These are phyloP conservation scores for Enteromius paludinosus DNA, from an alignment of 2,797 vertebrate genomes.

Conservation along the genomic window DNA sequence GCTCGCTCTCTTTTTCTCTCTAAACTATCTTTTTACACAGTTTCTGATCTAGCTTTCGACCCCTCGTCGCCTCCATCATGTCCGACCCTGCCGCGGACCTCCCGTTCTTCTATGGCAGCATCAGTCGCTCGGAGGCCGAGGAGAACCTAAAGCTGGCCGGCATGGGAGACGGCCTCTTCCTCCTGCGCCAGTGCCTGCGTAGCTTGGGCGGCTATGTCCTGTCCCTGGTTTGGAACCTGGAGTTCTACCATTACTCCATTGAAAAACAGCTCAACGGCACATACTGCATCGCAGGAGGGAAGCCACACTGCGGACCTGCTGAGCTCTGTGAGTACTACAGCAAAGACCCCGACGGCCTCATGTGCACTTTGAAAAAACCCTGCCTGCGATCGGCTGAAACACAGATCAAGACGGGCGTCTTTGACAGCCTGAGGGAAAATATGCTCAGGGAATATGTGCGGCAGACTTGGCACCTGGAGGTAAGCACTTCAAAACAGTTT, in stretches of 20 bases:
- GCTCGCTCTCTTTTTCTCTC: conserved; percentile 22
- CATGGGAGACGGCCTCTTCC: conserved; percentile 91
- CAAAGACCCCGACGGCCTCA: conserved; percentile 90
- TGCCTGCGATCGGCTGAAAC: conserved; percentile 85
- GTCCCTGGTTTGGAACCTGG: conserved; percentile 86
- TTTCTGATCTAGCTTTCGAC: conserved; percentile 32
- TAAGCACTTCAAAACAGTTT: conserved; percentile 66
- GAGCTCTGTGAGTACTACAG: conserved; percentile 96
- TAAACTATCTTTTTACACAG: background rate
- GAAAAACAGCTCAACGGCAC: conserved; percentile 95
- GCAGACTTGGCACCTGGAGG: conserved; percentile 94
- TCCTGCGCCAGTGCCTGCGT: conserved; percentile 92
- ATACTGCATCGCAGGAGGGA: conserved; percentile 88
- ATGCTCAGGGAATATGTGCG: conserved; percentile 94
- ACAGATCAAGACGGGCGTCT: conserved; percentile 81
- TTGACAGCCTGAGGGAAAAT: conserved; percentile 89
- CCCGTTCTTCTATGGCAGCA: conserved; percentile 95
- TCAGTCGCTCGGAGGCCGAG: conserved; percentile 90
- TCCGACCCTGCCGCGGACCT: conserved; percentile 87
- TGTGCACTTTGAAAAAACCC: conserved; percentile 86
- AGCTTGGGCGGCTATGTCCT: conserved; percentile 95
- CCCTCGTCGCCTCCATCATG: conserved; percentile 72
- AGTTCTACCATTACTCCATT: conserved; percentile 90
- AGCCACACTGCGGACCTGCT: conserved; percentile 90
- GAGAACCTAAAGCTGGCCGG: conserved; percentile 92